A percentile compares a stretch with the other conserved stretches of the same genome.
These are phyloP conservation scores for Oostethus manadensis DNA, from an alignment of 2,113 vertebrate genomes.

Conservation along the genomic window DNA sequence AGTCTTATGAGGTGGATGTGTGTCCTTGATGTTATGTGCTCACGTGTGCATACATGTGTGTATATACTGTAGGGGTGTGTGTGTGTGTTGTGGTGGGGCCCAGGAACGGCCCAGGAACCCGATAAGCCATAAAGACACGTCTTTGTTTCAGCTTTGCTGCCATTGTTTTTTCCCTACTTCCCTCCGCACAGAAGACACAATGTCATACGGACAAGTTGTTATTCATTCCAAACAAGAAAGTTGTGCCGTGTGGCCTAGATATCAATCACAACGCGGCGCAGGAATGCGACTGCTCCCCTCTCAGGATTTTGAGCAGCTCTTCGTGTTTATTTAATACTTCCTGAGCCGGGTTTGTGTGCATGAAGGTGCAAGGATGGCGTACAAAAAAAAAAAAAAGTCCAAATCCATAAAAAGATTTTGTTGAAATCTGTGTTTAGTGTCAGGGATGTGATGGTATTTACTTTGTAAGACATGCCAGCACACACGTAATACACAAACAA, in stretches of 20 bases:
- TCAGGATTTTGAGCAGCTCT: slow-evolving; percentile 31
- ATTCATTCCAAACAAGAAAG: not conserved
- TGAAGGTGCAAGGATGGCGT: slow-evolving; percentile 12
- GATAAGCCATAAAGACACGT: slow-evolving; percentile 59
- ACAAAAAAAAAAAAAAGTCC: not conserved
- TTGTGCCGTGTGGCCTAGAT: slow-evolving; percentile 43
- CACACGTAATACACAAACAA: too few species aligned
- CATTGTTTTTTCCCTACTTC: slow-evolving; percentile 49
- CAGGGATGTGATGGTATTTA: too few species aligned
- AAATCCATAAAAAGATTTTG: too few species aligned
- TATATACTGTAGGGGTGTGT: slow-evolving; percentile 17
- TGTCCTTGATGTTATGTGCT: slow-evolving; percentile 6
- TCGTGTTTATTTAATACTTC: slow-evolving; percentile 64
- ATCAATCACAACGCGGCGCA: slow-evolving; percentile 46
- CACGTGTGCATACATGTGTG: slow-evolving; percentile 13
- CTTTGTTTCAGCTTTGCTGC: slow-evolving; percentile 56
- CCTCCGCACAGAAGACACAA: slow-evolving; percentile 59
- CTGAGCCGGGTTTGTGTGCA: slow-evolving; percentile 41
- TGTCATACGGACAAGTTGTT: slow-evolving; percentile 36
- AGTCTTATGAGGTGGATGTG: slow-evolving; percentile 49
- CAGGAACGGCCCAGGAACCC: slow-evolving; percentile 58
- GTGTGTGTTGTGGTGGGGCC: slow-evolving; percentile 30
- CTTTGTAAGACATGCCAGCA: too few species aligned
- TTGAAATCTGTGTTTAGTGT: too few species aligned
- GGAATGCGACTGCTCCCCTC: slow-evolving; percentile 48